Evolutionary conservation across 1,140 invertebrate species (phyloP).

Genomic region (Scylla paramamosain): DNA sequence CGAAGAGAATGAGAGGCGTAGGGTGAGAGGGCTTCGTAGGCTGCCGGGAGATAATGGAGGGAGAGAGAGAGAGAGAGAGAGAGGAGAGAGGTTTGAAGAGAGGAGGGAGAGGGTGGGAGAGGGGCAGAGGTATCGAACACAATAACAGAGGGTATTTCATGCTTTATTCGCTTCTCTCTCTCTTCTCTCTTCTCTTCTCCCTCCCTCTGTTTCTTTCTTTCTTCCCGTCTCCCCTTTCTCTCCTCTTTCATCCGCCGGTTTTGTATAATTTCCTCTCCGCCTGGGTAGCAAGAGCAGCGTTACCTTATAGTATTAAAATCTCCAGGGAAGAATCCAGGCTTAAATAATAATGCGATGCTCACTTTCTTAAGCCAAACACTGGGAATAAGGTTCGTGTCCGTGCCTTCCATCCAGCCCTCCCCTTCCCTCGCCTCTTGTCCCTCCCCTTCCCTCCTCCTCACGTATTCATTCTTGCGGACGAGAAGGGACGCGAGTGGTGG

Average conservation of each 20-base stretch:
- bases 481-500: constrained; percentile 47
- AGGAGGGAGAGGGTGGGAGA: neutral
- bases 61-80: constrained; percentile 45
- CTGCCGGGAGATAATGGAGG: neutral
- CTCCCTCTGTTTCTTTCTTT: constrained; percentile 30
- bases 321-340: neutral
- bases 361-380: neutral
- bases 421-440: neutral
- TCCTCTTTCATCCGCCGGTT: neutral
- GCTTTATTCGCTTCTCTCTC: constrained; percentile 46
- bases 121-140: constrained; percentile 32
- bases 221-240: neutral
- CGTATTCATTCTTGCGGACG: constrained; percentile 8
- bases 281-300: neutral
- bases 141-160: constrained; percentile 64
- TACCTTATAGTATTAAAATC: neutral
- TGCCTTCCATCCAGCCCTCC: neutral
- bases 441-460: neutral
- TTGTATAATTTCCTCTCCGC: neutral
- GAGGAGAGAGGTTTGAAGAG: neutral
- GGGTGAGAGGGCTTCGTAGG: constrained; percentile 23
- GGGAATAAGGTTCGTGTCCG: neutral
- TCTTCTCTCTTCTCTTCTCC: constrained; percentile 2
- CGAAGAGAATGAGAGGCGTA: neutral
- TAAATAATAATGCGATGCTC: neutral